Conservation (phyloP, 92 coral and sea anemone species). For the Palythoa heliodiscus region DNA sequence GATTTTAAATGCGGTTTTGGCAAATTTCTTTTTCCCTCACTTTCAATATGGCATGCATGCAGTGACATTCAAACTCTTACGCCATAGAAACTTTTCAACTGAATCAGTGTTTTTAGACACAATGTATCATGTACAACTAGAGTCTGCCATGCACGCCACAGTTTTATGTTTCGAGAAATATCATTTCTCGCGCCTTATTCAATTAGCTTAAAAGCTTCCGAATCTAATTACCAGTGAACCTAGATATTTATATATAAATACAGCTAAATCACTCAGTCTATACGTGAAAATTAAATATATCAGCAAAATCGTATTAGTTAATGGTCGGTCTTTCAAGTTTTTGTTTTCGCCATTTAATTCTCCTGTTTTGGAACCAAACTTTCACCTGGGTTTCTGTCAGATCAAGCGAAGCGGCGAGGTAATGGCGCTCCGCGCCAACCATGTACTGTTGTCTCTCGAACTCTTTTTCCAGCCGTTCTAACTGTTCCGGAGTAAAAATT, state of each 20-base stretch:
- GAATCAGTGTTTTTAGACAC: not conserved
- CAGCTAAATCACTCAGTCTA: not conserved
- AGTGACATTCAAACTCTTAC: not conserved
- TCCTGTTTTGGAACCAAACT: constrained; percentile 98
- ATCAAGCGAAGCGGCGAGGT: constrained; percentile 93
- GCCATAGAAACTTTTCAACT: not conserved
- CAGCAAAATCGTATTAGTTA: constrained; percentile 33
- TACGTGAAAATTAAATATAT: constrained; percentile 21
- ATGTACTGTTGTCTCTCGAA: constrained; percentile 96
- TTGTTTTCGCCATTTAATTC: constrained; percentile 98
- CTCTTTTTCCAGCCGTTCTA: constrained; percentile 93
- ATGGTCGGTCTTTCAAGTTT: constrained; percentile 74
- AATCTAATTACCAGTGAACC: not conserved
- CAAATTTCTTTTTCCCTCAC: not conserved
- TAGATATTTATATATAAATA: not conserved
- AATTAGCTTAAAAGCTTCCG: constrained; percentile 28
- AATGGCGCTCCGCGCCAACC: constrained; percentile 96
- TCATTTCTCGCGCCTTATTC: not conserved
- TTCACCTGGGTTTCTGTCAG: constrained; percentile 98
- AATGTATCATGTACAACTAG: not conserved
- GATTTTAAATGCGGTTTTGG: constrained; percentile 15
- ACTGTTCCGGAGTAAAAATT: constrained; percentile 96
- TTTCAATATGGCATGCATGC: not conserved
- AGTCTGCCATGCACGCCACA: not conserved
- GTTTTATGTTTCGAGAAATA: not conserved